Percentiles rank a stretch among this genome's conserved stretches.
Evolutionary conservation across 2,113 vertebrate genomes (phyloP).

Genomic region (Muscicapa adusta): DNA sequence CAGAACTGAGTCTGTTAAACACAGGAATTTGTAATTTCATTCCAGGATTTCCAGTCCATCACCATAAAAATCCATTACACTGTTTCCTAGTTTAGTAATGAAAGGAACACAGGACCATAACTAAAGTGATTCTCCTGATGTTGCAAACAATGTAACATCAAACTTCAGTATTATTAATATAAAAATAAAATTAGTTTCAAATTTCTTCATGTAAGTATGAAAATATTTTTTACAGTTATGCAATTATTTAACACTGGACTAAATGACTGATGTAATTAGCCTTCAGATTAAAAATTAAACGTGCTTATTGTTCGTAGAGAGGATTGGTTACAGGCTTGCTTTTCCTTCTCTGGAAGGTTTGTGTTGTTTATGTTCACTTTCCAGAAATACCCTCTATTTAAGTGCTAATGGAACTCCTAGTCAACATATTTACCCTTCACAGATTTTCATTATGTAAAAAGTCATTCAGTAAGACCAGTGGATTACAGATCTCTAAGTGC

Average conservation of each 20-base stretch:
- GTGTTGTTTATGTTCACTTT: background rate
- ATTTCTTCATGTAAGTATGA: background rate
- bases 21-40: background rate
- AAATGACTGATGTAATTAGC: background rate
- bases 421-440: conserved; percentile 63
- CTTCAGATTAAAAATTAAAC: background rate
- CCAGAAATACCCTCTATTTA: background rate
- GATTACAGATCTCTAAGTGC: conserved; percentile 64
- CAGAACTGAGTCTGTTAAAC: background rate
- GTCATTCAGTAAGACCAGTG: conserved; percentile 59
- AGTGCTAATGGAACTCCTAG: conserved; percentile 28
- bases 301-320: background rate
- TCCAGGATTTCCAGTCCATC: background rate
- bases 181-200: background rate
- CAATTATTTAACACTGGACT: background rate
- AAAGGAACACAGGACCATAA: background rate
- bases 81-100: background rate
- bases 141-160: background rate
- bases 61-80: background rate
- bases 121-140: background rate
- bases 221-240: background rate
- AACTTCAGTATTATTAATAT: background rate
- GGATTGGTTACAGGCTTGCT: background rate
- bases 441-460: conserved; percentile 70
- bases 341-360: background rate